Percentiles rank a stretch among this genome's conserved stretches.
Conservation (phyloP, 2,797 vertebrate species). For the Lophius americanus region DNA sequence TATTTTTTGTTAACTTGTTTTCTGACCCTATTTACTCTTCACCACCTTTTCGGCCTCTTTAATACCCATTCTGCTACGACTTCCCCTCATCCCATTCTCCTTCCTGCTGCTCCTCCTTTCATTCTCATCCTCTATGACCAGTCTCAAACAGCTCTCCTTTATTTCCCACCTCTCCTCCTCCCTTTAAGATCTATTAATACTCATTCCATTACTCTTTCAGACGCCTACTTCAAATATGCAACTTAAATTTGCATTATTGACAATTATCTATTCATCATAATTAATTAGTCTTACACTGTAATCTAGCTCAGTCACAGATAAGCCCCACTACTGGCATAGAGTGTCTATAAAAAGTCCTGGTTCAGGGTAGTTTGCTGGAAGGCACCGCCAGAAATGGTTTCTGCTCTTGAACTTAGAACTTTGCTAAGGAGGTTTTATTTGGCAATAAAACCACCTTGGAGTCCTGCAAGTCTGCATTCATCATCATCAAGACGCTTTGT, state of each 20-base stretch:
- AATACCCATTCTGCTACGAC: not conserved
- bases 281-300: conserved; percentile 1
- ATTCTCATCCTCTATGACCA: conserved; percentile 16
- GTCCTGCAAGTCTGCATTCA: no score
- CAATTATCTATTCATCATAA: conserved; percentile 4
- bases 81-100: not conserved
- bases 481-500: not conserved
- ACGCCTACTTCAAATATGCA: conserved; percentile 3
- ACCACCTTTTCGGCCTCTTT: conserved; percentile 30
- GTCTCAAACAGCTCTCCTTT: not conserved
- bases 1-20: conserved; percentile 10
- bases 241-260: not conserved
- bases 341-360: no score
- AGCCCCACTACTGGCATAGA: no score
- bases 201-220: conserved; percentile 17
- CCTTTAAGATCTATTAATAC: conserved; percentile 20
- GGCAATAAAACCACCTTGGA: no score
- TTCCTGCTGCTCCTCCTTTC: conserved; percentile 16
- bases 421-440: no score
- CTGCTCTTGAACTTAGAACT: no score
- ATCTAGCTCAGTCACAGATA: not conserved
- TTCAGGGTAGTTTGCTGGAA: no score
- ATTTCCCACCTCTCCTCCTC: conserved; percentile 9
- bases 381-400: no score
- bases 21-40: conserved; percentile 17